phyloP scores from a whole-genome alignment of 2,797 vertebrate genomes.

The Diceros bicornis region DNA sequence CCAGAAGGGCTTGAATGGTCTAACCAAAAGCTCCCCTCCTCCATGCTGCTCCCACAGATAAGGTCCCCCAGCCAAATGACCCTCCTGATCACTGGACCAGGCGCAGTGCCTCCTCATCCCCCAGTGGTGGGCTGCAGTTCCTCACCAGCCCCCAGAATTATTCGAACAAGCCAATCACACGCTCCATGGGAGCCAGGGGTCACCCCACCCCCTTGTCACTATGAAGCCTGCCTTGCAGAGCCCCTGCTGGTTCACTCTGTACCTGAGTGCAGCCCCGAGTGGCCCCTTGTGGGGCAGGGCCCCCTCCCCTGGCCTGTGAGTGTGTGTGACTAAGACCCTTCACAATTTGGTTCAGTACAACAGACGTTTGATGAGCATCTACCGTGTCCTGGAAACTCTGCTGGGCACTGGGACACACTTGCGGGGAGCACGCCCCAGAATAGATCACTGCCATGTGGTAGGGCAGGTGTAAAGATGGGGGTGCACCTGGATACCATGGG shows the following conservation, averaged over 20 bases:
- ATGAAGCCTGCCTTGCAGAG: neutral
- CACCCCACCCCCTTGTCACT: fast-evolving
- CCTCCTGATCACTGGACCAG: neutral
- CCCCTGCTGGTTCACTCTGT: too few relatives aligned
- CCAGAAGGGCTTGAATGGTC: fast-evolving
- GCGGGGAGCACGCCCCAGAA: neutral
- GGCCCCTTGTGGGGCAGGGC: fast-evolving
- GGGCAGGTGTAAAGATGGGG: neutral
- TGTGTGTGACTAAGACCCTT: neutral
- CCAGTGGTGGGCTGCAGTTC: fast-evolving
- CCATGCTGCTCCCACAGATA: neutral
- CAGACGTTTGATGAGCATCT: fast-evolving
- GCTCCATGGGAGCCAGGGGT: neutral
- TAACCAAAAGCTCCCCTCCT: too few relatives aligned
- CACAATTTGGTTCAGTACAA: neutral
- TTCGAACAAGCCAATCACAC: neutral
- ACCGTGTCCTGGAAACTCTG: neutral
- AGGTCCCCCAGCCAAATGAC: neutral
- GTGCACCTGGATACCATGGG: fast-evolving
- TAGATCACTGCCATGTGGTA: fast-evolving
- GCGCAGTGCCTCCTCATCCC: too few relatives aligned
- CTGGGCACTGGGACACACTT: neutral
- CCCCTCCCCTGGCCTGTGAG: neutral
- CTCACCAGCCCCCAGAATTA: too few relatives aligned
- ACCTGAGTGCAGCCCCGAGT: too few relatives aligned